A percentile compares a stretch with the other conserved stretches of the same genome.
Evolutionary conservation across 2,113 vertebrate species (phyloP).

Genomic region (Ochotona princeps): DNA sequence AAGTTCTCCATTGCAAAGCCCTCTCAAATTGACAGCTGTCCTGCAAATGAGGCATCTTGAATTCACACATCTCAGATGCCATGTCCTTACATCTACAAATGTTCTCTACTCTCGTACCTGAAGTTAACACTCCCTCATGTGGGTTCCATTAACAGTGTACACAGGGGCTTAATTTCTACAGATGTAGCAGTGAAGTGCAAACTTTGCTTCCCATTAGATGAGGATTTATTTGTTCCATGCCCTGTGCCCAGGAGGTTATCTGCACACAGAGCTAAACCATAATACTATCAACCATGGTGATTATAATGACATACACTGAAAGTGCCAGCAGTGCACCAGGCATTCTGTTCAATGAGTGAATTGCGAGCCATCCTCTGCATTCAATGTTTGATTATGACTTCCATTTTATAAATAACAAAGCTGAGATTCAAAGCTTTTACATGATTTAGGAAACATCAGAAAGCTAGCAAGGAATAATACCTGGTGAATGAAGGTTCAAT

Average conservation of each 20-base stretch:
- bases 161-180: not conserved
- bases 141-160: not conserved
- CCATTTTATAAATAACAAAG: constrained; percentile 42
- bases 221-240: not conserved
- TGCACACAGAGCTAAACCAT: not conserved
- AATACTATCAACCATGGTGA: not conserved
- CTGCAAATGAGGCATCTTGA: not conserved
- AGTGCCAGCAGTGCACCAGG: not conserved
- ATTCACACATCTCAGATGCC: not conserved
- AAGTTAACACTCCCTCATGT: not conserved
- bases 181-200: not conserved
- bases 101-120: not conserved
- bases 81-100: not conserved
- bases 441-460: not conserved
- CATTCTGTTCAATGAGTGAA: not conserved
- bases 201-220: not conserved
- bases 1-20: not conserved
- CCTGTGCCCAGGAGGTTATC: not conserved
- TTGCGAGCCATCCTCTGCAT: not conserved
- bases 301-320: not conserved
- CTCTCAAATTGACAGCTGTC: not conserved
- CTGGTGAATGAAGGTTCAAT: not conserved
- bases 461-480: not conserved
- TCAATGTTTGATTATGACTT: not conserved
- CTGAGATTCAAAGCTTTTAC: not conserved